Conservation (phyloP, 2,888 invertebrate species). For the Cylindroiulus punctatus region DNA sequence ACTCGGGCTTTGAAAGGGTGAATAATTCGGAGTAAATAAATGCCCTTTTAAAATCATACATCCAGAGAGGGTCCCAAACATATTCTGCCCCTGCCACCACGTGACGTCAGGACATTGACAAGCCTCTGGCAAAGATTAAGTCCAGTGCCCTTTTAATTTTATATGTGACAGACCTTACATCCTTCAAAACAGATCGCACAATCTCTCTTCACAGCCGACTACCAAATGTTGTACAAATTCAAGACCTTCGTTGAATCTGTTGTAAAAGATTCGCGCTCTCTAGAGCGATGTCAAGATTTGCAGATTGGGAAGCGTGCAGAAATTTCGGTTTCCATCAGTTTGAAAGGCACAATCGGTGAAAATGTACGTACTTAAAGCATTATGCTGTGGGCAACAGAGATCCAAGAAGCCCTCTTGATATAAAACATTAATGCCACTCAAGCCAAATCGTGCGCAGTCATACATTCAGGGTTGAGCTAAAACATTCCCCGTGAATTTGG, state of each 20-base stretch:
- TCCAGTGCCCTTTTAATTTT: background rate
- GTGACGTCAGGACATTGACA: background rate
- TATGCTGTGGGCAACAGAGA: background rate
- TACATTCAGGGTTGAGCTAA: background rate
- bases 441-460: slow-evolving; percentile 17
- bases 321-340: slow-evolving; percentile 42
- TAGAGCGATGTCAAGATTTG: slow-evolving; percentile 13
- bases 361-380: slow-evolving; percentile 20
- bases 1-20: no score
- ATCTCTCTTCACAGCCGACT: background rate
- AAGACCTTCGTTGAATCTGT: background rate
- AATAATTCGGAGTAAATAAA: no score
- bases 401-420: slow-evolving; percentile 2
- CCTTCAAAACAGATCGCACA: background rate
- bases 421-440: slow-evolving; percentile 42
- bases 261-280: background rate
- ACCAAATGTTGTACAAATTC: slow-evolving; percentile 25
- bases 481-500: background rate
- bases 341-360: slow-evolving; percentile 11
- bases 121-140: slow-evolving; percentile 26
- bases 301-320: slow-evolving; percentile 24
- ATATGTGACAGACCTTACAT: background rate
- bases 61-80: no score
- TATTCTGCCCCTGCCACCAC: background rate
- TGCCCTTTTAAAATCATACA: no score